Conservation (phyloP, 2,797 vertebrate species). For the Anas flavirostris region DNA sequence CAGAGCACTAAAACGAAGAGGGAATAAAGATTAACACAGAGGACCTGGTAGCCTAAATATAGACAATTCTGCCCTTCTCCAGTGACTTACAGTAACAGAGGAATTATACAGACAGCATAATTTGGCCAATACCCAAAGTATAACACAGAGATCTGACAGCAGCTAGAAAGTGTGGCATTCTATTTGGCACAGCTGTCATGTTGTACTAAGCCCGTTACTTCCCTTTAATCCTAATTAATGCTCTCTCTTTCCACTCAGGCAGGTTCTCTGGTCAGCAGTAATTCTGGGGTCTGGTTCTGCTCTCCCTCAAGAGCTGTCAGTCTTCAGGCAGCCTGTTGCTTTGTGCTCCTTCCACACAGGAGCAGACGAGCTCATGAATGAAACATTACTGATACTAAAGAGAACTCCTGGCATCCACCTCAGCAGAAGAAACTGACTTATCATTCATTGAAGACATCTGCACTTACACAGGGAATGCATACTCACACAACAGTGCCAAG, state of each 20-base stretch:
- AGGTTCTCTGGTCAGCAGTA: background rate
- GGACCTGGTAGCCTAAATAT: conserved; percentile 47
- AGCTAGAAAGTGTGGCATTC: conserved; percentile 22
- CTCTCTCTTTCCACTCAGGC: background rate
- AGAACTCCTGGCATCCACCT: background rate
- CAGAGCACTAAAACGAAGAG: background rate
- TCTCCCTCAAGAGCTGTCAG: background rate
- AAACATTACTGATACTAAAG: background rate
- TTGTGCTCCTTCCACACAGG: background rate
- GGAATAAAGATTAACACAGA: background rate
- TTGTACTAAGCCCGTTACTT: background rate
- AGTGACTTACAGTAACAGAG: conserved; percentile 26
- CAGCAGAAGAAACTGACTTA: background rate
- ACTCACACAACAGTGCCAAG: background rate
- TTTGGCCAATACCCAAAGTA: conserved; percentile 55
- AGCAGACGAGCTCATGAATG: background rate
- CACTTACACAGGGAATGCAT: accelerated
- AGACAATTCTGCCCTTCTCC: conserved; percentile 18
- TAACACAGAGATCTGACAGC: conserved; percentile 20
- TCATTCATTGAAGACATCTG: background rate
- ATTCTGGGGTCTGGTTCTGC: background rate
- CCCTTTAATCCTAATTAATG: conserved; percentile 42
- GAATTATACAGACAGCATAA: background rate
- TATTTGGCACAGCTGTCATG: conserved; percentile 40
- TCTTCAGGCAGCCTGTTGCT: background rate